phyloP scores from a whole-genome alignment of 2,888 invertebrate genomes.

The Barypeithes pellucidus region DNA sequence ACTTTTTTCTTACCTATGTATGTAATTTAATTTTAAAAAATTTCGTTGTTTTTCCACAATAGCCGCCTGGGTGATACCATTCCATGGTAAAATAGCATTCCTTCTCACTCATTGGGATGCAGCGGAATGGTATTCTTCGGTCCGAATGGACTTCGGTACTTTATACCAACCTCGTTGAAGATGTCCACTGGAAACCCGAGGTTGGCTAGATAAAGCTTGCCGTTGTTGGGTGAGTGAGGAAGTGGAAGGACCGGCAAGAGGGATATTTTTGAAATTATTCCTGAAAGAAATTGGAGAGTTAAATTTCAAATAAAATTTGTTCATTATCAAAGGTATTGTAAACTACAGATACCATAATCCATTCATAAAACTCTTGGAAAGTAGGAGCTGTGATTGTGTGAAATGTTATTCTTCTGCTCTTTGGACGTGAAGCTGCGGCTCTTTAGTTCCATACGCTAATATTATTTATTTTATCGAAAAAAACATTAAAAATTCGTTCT shows the following conservation, averaged over 20 bases:
- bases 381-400: too few species aligned
- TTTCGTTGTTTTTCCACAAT: constrained; percentile 30
- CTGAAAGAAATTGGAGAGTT: constrained; percentile 10
- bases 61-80: neutral
- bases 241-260: constrained; percentile 82
- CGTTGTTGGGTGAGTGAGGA: constrained; percentile 76
- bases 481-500: too few species aligned
- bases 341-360: too few species aligned
- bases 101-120: constrained; percentile 68
- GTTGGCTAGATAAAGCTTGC: constrained; percentile 89
- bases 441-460: too few species aligned
- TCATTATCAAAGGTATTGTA: neutral
- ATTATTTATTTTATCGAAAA: too few species aligned
- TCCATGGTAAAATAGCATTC: constrained; percentile 7
- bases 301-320: too few species aligned
- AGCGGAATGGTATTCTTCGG: constrained; percentile 87
- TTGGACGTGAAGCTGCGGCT: too few species aligned
- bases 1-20: neutral
- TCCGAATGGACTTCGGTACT: constrained; percentile 89
- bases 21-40: neutral
- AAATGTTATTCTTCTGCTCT: too few species aligned
- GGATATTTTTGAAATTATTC: constrained; percentile 78
- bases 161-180: constrained; percentile 83
- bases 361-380: too few species aligned
- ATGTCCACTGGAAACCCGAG: constrained; percentile 86